phyloP scores from a whole-genome alignment of 2,888 invertebrate genomes.

The Graphium colonna region DNA sequence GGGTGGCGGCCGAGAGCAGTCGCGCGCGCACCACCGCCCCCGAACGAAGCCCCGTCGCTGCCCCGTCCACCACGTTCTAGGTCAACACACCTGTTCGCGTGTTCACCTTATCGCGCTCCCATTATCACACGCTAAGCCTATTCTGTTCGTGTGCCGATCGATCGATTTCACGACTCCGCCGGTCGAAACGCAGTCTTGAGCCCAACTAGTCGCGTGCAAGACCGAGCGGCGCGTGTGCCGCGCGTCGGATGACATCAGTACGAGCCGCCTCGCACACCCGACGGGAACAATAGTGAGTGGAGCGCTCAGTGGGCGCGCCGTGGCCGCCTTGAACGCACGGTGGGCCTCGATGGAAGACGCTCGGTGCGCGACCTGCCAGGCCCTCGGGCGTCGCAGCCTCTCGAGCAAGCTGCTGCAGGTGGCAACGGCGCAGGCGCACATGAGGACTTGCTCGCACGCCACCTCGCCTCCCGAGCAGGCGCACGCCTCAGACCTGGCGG shows the following conservation, averaged over 20 bases:
- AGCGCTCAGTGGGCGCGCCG: conserved; percentile 74
- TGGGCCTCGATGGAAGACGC: conserved; percentile 71
- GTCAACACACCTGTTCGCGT: conserved; percentile 76
- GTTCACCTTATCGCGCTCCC: conserved; percentile 71
- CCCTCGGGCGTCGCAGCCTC: conserved; percentile 66
- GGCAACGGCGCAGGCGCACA: conserved; percentile 74
- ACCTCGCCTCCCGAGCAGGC: conserved; percentile 52
- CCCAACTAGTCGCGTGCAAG: conserved; percentile 61
- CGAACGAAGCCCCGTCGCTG: conserved; percentile 69
- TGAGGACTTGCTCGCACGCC: conserved; percentile 62
- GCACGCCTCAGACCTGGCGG: conserved; percentile 61
- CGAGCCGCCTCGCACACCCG: conserved; percentile 71
- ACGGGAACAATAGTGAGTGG: too few species aligned
- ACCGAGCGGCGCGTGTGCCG: conserved; percentile 64
- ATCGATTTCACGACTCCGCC: conserved; percentile 51
- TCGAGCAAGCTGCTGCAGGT: conserved; percentile 71
- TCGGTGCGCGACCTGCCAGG: conserved; percentile 73
- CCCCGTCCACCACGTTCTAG: conserved; percentile 66
- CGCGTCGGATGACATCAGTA: conserved; percentile 78
- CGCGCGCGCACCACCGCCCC: conserved; percentile 66
- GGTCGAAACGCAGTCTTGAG: conserved; percentile 57
- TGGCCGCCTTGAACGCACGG: conserved; percentile 73
- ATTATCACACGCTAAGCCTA: conserved; percentile 77
- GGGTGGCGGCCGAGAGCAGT: conserved; percentile 67
- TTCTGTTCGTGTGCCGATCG: conserved; percentile 72